phyloP scores from a whole-genome alignment of 2,113 vertebrate species.

The Gymnarchus niloticus region DNA sequence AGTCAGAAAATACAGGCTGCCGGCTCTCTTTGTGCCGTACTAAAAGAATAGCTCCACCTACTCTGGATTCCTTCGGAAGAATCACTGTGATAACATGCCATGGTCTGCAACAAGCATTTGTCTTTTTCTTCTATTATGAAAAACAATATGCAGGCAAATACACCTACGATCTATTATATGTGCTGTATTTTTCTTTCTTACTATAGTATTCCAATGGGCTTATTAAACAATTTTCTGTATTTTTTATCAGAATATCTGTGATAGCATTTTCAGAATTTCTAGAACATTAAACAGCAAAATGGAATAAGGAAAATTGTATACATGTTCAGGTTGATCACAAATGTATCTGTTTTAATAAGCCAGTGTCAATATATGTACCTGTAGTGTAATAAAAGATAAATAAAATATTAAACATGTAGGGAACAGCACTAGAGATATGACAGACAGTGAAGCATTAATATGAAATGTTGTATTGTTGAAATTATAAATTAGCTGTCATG shows the following conservation, averaged over 20 bases:
- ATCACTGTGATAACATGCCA: neutral
- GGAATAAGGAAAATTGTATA: neutral
- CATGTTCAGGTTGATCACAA: neutral
- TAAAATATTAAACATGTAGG: neutral
- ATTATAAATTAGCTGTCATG: neutral
- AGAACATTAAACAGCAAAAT: neutral
- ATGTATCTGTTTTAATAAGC: slow-evolving; percentile 7
- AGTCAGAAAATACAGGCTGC: neutral
- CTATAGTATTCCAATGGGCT: neutral
- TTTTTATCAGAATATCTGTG: slow-evolving; percentile 6
- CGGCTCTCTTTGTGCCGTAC: neutral
- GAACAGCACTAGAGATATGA: neutral
- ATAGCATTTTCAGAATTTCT: neutral
- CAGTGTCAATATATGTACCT: neutral
- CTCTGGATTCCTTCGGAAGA: neutral
- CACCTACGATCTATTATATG: too few species aligned
- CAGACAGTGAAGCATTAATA: neutral
- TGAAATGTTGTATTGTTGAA: neutral
- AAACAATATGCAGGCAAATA: neutral
- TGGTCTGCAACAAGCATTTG: neutral
- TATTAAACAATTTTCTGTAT: neutral
- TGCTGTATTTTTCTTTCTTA: neutral
- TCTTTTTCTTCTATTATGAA: neutral
- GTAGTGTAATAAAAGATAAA: neutral
- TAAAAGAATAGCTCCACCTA: neutral